Percentiles rank a stretch among this genome's conserved stretches.
Evolutionary conservation across 2,113 vertebrate genomes (phyloP).

Genomic region (Oenanthe oenanthe): DNA sequence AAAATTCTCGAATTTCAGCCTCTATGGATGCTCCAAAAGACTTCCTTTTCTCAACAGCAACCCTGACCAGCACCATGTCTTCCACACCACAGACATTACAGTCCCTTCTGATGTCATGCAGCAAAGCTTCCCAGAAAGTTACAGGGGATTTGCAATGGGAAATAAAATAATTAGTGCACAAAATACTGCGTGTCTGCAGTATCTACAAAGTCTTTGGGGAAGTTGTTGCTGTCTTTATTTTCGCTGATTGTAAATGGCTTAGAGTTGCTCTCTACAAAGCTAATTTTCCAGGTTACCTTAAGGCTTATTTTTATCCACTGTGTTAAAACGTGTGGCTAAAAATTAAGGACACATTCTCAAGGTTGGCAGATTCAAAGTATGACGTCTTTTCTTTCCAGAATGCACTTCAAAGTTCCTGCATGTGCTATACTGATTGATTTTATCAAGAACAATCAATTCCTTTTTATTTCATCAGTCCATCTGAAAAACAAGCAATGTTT

Average conservation of each 20-base stretch:
- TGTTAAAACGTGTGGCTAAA: not conserved
- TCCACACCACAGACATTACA: rapidly evolving
- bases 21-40: not conserved
- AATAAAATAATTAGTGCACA: not conserved
- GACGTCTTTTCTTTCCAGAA: not conserved
- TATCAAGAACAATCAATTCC: not conserved
- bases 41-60: not conserved
- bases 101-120: not conserved
- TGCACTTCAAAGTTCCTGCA: not conserved
- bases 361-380: not conserved
- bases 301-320: not conserved
- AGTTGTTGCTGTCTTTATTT: not conserved
- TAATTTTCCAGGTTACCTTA: conserved; percentile 3
- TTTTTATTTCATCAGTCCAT: not conserved
- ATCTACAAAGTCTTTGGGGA: not conserved
- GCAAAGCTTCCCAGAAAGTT: not conserved
- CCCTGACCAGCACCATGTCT: rapidly evolving
- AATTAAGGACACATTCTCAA: not conserved
- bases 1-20: not conserved
- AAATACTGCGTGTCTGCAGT: not conserved
- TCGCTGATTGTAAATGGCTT: not conserved
- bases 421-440: not conserved
- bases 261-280: not conserved
- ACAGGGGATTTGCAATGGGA: not conserved
- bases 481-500: not conserved